Base-by-base conservation (phyloP, 1,140 invertebrate species). In the Tetragnatha versicolor region DNA sequence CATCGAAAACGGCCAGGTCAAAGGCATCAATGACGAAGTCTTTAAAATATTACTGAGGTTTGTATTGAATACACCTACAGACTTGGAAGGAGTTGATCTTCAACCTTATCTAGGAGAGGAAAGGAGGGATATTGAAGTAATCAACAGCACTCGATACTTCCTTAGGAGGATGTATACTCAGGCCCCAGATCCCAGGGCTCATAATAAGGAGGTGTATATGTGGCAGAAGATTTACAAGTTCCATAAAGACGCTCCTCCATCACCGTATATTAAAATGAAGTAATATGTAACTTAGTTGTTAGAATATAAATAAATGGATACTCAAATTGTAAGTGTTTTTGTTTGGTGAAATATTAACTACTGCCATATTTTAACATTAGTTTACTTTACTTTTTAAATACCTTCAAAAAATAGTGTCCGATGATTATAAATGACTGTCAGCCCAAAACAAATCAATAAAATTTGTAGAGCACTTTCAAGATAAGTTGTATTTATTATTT, bases 21-120 rank as follows among this genome's bases (percentile, higher is more conserved):
- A 91, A 80, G 86, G 86, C 35, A 90, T 96, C 49, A 96, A 97
- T 87, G 91, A 94, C 69, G 89, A 92, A 49, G 91, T 93, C 3
- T 83, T 97, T 7, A 91, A 90, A 84, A 86, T 88, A 80, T 83
- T 98, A 12, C 83, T 97, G 1, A 90, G 91, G 78, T 91, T 93
- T 82, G 93, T 96, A 81, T 82, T 89, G 3, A 92, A 94, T 85
- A 83, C 85, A 20, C 93, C 94, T 1, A 79, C 84, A 65, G 85
- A 89, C 82, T 86, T 90, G 66, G 86, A 88, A 14, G 45, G 45
- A 78, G 84, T 90, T 17, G 87, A 93, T 79, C 86, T 95, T 85
- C 91, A 91, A 81, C 93, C 93, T 1, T 94, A 91, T 85, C 86
- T 96, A 33, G 80, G 83, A 39, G 90, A 90, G 17, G 89, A 47